Base-by-base conservation (phyloP, 2,113 vertebrate species). In the Mohoua ochrocephala region DNA sequence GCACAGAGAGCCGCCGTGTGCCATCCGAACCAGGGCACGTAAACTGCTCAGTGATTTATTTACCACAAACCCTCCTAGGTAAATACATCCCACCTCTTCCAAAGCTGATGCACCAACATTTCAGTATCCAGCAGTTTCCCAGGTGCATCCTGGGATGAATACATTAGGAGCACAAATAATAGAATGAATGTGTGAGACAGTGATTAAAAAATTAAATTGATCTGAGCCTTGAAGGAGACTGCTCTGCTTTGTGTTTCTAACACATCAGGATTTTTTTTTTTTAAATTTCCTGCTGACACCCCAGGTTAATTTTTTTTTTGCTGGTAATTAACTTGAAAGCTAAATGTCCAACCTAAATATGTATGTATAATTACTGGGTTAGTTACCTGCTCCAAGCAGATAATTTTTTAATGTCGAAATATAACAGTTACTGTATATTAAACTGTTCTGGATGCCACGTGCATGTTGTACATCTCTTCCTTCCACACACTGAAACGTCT, bases 181-280 rank as follows among this genome's bases (percentile, higher is more conserved):
- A 39, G 67, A 87, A 92, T 44, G 86, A 69, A 95, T 57, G 31
- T 79, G 20, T 69, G 53, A 81, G 79, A 70, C 75, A 71, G 56
- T 84, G 84, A 95, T 93, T 95, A 96, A 93, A 94, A 92, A 86
- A 92, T 87, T 76, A 81, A 95, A 94, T 91, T 87, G 80, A 92
- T 76, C 50, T 64, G 61, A 61, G 65, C 76, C 47, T 96, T 61
- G 70, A 87, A 96, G 82, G 54, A 26, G 74, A 49, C 67, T 81
- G 15, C 67, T 76, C 64, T 89, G 28, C 70, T 95, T 89, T 93
- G 44, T 91, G 87, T 81, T 96, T 74, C 39, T 65, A 87, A 76
- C 35, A 80, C 28, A 59, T 89, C 64, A 63, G 37, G 4, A 10
- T 39, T 71, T 81, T 70, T 71, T 81, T 70, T 74, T 80, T 76